Conservation (phyloP, 2,888 invertebrate species). For the Trachelus tabidus region DNA sequence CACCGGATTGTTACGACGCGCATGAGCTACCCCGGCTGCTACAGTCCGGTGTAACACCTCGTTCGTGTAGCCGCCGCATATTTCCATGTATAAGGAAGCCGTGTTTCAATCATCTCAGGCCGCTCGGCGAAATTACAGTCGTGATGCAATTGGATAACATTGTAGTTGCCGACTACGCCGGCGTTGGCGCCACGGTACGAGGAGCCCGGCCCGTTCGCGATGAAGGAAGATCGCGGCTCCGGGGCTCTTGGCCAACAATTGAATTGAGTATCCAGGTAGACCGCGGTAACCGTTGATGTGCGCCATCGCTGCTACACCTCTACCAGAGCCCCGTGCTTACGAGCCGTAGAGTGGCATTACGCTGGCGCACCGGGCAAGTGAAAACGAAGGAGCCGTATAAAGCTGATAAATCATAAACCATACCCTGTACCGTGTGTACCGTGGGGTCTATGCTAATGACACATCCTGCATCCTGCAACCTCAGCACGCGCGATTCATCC, state of each 20-base stretch:
- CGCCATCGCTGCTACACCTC: not conserved
- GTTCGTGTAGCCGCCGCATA: slow-evolving; percentile 42
- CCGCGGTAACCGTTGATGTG: not conserved
- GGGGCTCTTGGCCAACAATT: slow-evolving; percentile 25
- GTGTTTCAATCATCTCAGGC: slow-evolving; percentile 41
- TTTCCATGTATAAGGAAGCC: slow-evolving; percentile 48
- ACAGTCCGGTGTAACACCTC: slow-evolving; percentile 42
- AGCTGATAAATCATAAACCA: slow-evolving; percentile 56
- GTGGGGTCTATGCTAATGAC: slow-evolving; percentile 53
- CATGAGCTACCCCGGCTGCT: not conserved
- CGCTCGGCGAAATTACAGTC: slow-evolving; percentile 13
- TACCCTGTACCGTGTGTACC: slow-evolving; percentile 29
- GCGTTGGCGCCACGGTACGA: not conserved
- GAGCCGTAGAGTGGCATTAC: slow-evolving; percentile 39
- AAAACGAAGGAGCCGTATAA: slow-evolving; percentile 23
- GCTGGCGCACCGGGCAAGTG: slow-evolving; percentile 27
- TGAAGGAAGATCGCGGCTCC: slow-evolving; percentile 6
- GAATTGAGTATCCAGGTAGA: slow-evolving; percentile 33
- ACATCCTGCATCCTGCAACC: slow-evolving; percentile 50
- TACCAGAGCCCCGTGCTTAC: slow-evolving; percentile 19
- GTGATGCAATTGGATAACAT: slow-evolving; percentile 45
- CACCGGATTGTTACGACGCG: not conserved
- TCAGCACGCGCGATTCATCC: slow-evolving; percentile 20
- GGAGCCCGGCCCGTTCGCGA: not conserved
- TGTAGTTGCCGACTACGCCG: slow-evolving; percentile 27